phyloP scores from a whole-genome alignment of 2,113 vertebrate species.

The Leptobrachium ailaonicum region DNA sequence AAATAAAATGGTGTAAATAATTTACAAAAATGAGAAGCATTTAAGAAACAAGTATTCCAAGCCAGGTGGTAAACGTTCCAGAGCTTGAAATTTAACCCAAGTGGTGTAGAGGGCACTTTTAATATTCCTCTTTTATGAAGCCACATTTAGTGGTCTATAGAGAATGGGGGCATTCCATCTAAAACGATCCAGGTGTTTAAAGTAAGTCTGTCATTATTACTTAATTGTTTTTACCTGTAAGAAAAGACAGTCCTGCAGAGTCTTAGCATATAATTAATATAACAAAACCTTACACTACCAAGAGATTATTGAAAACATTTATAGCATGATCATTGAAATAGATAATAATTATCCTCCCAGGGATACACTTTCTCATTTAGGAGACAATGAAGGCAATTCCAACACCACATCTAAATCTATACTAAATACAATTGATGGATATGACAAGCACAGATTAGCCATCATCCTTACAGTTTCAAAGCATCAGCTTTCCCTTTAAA shows the following conservation, averaged over 20 bases:
- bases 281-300: slow-evolving; percentile 13
- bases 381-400: background rate
- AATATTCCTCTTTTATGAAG: too few relatives aligned
- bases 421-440: too few relatives aligned
- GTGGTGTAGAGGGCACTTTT: too few relatives aligned
- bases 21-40: too few relatives aligned
- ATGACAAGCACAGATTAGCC: too few relatives aligned
- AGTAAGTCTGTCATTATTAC: slow-evolving; percentile 5
- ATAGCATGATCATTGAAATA: background rate
- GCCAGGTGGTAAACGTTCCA: too few relatives aligned
- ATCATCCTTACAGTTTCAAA: too few relatives aligned
- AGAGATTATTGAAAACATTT: background rate
- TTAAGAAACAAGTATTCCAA: too few relatives aligned
- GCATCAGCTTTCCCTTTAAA: too few relatives aligned
- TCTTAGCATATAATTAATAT: background rate
- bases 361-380: background rate
- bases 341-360: background rate
- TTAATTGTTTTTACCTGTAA: slow-evolving; percentile 25
- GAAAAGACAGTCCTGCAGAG: background rate
- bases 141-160: too few relatives aligned
- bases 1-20: too few relatives aligned
- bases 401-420: background rate
- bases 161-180: background rate
- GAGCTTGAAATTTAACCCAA: too few relatives aligned
- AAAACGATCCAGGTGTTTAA: slow-evolving; percentile 17